Percentiles rank a stretch among this genome's conserved stretches.
Evolutionary conservation across 2,797 vertebrate genomes (phyloP).

Genomic region (Hyperoplus immaculatus): DNA sequence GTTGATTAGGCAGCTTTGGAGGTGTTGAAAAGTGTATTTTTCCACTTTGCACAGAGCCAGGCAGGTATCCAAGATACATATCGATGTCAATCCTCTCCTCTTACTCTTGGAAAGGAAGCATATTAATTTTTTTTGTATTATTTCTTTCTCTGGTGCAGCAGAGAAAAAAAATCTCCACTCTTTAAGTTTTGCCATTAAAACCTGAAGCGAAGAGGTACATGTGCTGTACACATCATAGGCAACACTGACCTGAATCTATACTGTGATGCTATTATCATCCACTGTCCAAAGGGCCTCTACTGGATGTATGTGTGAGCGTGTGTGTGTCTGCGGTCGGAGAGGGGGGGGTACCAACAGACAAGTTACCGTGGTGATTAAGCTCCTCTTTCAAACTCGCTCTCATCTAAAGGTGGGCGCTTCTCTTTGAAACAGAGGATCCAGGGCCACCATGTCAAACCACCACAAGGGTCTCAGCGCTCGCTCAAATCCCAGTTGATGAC

Average conservation of each 20-base stretch:
- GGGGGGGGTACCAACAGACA: constrained; percentile 30
- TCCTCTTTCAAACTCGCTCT: constrained; percentile 71
- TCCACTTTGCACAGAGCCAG: neutral
- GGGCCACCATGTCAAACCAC: constrained; percentile 54
- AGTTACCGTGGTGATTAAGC: constrained; percentile 77
- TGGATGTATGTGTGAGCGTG: constrained; percentile 25
- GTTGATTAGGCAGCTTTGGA: constrained; percentile 19
- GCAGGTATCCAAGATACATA: neutral
- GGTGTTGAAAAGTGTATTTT: constrained; percentile 10
- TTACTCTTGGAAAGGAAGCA: neutral
- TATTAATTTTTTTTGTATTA: neutral
- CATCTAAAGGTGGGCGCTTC: constrained; percentile 62
- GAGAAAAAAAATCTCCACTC: neutral
- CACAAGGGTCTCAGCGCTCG: constrained; percentile 50
- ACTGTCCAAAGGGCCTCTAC: constrained; percentile 42
- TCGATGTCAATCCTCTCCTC: neutral
- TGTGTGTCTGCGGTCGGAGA: constrained; percentile 17
- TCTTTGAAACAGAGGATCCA: constrained; percentile 71
- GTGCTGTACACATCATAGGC: constrained; percentile 13
- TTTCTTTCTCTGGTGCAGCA: neutral
- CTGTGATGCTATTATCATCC: constrained; percentile 28
- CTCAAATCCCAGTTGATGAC: constrained; percentile 67
- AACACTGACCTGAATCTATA: constrained; percentile 24
- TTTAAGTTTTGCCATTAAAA: neutral
- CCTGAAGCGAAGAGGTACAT: neutral